Percentiles rank a stretch among this genome's conserved stretches.
Evolutionary conservation across 2,888 invertebrate genomes (phyloP).

Genomic region (Lypha dubia): DNA sequence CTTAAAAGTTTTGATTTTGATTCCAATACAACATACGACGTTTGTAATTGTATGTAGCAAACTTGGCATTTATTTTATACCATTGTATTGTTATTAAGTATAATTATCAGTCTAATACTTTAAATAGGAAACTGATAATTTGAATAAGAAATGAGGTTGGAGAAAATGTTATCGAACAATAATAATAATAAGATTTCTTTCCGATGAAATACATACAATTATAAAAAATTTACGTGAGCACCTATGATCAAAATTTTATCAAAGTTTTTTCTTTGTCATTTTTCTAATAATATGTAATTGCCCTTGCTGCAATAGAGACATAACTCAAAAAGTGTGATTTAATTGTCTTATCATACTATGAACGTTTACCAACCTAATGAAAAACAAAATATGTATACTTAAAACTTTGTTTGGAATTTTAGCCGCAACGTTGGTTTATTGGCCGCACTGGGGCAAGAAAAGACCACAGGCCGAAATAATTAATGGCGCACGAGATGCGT

Average conservation of each 20-base stretch:
- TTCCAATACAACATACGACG: not conserved
- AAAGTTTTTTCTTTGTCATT: not conserved
- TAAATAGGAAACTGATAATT: slow-evolving; percentile 65
- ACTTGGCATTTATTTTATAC: slow-evolving; percentile 14
- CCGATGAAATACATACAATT: not conserved
- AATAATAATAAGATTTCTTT: not conserved
- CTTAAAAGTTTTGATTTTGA: not conserved
- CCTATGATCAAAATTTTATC: slow-evolving; percentile 7
- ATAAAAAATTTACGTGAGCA: not conserved
- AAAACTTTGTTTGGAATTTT: too few relatives aligned
- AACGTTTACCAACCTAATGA: too few relatives aligned
- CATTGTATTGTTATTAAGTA: slow-evolving; percentile 22
- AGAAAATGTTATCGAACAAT: not conserved
- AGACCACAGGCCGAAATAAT: too few relatives aligned
- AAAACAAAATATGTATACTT: too few relatives aligned
- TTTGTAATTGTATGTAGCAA: not conserved
- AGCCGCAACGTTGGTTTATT: too few relatives aligned
- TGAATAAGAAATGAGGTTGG: slow-evolving; percentile 56
- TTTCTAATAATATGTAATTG: too few relatives aligned
- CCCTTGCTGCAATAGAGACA: too few relatives aligned
- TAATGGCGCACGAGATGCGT: too few relatives aligned
- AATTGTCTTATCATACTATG: too few relatives aligned
- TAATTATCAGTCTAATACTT: slow-evolving; percentile 28
- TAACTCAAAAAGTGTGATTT: too few relatives aligned
- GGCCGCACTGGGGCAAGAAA: too few relatives aligned